These are phyloP conservation scores for Synanthedon formicaeformis DNA, from an alignment of 2,888 invertebrate genomes.

Conservation along the genomic window DNA sequence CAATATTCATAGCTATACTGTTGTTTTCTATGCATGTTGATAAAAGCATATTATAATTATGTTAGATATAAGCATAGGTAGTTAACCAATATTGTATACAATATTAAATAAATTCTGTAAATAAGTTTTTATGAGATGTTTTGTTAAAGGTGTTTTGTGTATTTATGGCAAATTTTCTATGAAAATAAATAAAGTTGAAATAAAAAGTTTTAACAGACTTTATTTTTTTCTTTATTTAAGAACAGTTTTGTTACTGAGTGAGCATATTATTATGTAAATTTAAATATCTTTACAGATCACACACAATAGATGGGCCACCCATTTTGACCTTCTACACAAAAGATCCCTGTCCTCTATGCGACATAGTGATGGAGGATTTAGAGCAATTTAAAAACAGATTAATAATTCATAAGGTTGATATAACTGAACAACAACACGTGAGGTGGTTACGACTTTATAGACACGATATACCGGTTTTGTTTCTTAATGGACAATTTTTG, in stretches of 20 bases:
- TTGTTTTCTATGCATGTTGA: neutral
- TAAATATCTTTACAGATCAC: conserved; percentile 35
- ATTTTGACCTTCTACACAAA: conserved; percentile 85
- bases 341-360: conserved; percentile 85
- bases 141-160: neutral
- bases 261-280: neutral
- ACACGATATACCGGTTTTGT: conserved; percentile 89
- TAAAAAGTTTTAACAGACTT: neutral
- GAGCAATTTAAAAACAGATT: conserved; percentile 71
- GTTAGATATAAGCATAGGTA: neutral
- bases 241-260: neutral
- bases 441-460: conserved; percentile 80
- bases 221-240: neutral
- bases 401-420: conserved; percentile 80
- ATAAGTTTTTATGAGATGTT: neutral
- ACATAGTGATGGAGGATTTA: conserved; percentile 78
- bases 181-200: neutral
- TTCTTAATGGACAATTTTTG: conserved; percentile 84
- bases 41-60: neutral
- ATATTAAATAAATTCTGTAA: neutral
- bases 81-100: neutral
- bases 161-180: neutral
- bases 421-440: conserved; percentile 78
- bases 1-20: neutral
- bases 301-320: conserved; percentile 60